Percentiles rank a stretch among this genome's conserved stretches.
These are phyloP conservation scores for Caenorhabditis sp. DNA, from an alignment of 2,888 invertebrate genomes.

Conservation along the genomic window DNA sequence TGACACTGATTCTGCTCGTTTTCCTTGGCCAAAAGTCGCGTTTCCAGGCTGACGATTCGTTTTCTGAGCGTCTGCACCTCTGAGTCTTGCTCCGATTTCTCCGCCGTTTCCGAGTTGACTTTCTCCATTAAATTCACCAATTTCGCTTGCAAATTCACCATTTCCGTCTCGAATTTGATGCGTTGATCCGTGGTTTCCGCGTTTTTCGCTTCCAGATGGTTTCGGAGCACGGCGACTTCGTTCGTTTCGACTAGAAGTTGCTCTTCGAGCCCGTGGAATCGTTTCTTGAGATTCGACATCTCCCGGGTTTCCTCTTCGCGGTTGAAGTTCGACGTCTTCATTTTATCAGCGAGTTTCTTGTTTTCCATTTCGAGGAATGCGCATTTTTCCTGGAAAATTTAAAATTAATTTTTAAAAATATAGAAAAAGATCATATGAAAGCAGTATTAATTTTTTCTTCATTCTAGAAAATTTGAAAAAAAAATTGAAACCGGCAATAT, in stretches of 20 bases:
- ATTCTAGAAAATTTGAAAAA: too few species aligned
- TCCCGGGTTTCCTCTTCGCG: too few species aligned
- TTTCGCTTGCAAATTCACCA: slow-evolving; percentile 11
- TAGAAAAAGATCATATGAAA: too few species aligned
- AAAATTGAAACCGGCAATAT: too few species aligned
- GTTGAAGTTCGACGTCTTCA: too few species aligned
- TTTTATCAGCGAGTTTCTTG: too few species aligned
- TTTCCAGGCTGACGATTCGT: neutral
- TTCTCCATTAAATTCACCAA: neutral
- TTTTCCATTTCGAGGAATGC: too few species aligned
- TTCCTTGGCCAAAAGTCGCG: neutral
- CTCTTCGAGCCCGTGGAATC: slow-evolving; percentile 2
- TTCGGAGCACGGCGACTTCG: neutral
- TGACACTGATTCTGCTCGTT: neutral
- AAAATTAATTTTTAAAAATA: too few species aligned
- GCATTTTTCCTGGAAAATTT: too few species aligned
- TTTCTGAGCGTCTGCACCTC: neutral
- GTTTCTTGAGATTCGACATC: neutral
- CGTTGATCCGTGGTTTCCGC: slow-evolving; percentile 3
- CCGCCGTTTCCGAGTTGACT: neutral
- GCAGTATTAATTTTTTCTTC: too few species aligned
- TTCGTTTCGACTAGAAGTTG: neutral
- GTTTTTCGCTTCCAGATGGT: slow-evolving; percentile 12
- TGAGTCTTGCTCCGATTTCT: slow-evolving; percentile 10
- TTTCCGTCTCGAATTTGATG: neutral